Evolutionary conservation across 2,888 invertebrate species (phyloP).

Genomic region (Euphydryas editha): DNA sequence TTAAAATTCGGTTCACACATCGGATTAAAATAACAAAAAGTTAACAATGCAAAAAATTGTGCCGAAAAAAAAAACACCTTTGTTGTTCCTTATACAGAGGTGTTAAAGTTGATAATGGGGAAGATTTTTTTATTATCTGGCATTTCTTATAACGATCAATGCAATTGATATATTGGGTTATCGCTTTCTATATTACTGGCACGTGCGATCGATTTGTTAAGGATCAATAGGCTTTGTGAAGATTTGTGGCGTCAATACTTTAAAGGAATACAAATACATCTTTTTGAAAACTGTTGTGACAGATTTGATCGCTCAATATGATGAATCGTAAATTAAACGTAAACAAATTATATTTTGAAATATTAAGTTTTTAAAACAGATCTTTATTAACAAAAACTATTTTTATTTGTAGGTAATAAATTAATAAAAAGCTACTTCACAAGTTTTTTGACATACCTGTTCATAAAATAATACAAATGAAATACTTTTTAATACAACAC

Average conservation of each 20-base stretch:
- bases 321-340: background rate
- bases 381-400: too few species aligned
- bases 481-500: too few species aligned
- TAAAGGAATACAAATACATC: conserved; percentile 1
- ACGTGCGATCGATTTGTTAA: conserved; percentile 39
- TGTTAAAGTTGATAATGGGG: conserved; percentile 20
- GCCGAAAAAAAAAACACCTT: conserved; percentile 25
- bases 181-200: conserved; percentile 27
- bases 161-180: conserved; percentile 28
- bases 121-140: conserved; percentile 20
- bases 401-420: too few species aligned
- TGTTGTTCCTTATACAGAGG: conserved; percentile 16
- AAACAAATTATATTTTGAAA: too few species aligned
- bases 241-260: background rate
- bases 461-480: too few species aligned
- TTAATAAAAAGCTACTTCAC: too few species aligned
- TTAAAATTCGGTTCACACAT: conserved; percentile 63
- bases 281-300: background rate
- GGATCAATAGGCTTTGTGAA: conserved; percentile 17
- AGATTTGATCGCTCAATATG: background rate
- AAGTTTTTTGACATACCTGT: too few species aligned
- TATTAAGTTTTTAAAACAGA: too few species aligned
- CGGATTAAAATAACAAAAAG: conserved; percentile 54
- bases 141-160: conserved; percentile 25
- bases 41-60: conserved; percentile 45